These are phyloP conservation scores for Sinella curviseta DNA, from an alignment of 1,140 invertebrate genomes.

Conservation along the genomic window DNA sequence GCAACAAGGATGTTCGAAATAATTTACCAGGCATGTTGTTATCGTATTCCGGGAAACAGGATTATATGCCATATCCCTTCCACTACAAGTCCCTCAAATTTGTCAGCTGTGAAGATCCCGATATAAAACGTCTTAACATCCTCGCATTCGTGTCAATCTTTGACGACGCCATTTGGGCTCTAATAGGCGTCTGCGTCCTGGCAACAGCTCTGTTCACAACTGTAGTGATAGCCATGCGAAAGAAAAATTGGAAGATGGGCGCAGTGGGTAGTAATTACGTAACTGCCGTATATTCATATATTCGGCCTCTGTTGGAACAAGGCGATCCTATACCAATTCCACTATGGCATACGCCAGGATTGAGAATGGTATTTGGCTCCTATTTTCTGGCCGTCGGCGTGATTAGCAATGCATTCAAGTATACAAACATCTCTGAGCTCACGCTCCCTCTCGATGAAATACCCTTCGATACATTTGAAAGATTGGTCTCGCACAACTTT, in stretches of 20 bases:
- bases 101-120: not conserved
- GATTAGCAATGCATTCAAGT: not conserved
- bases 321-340: not conserved
- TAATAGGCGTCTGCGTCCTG: not conserved
- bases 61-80: too few species aligned
- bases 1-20: too few species aligned
- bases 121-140: not conserved
- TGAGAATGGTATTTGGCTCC: not conserved
- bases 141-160: not conserved
- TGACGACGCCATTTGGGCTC: not conserved
- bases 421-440: constrained; percentile 2
- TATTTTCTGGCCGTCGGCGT: not conserved
- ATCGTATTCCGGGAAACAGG: too few species aligned
- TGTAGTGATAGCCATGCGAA: too few species aligned
- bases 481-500: not conserved
- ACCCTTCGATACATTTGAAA: not conserved
- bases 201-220: not conserved
- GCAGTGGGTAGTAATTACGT: not conserved
- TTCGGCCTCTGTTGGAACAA: not conserved
- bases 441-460: not conserved
- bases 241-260: not conserved
- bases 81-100: constrained; percentile 9
- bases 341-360: not conserved
- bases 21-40: too few species aligned
- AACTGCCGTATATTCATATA: not conserved